Base-by-base conservation (phyloP, 2,113 vertebrate genomes). In the Oreochromis spilurus region DNA sequence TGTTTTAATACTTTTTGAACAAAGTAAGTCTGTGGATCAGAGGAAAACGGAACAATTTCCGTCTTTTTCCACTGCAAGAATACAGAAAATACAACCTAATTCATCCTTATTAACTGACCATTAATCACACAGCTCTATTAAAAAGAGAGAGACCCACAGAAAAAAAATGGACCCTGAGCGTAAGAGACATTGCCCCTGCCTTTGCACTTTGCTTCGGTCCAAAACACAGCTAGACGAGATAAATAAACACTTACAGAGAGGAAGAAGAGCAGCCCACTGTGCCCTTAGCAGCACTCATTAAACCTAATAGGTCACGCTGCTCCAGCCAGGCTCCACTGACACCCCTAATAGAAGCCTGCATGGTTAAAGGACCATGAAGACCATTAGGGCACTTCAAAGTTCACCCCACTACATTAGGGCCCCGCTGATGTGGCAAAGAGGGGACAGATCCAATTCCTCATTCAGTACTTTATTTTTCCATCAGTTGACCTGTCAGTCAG, bases 301-400 rank as follows among this genome's bases (percentile, higher is more conserved):
- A 94, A 93, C 78, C 91, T 93, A 94, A 95, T 94, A 86, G 95
- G 94, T 95, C 93, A 95, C 90, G 84, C 90, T 92, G 94, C 90
- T 94, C 90, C 85, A 93, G 91, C 93, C 91, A 92, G 95, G 93
- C 95, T 95, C 90, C 92, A 93, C 87, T 92, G 94, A 93, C 94
- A 94, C 88, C 92, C 93, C 89, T 95, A 95, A 95, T 95, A 94
- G 92, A 94, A 87, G 89, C 78, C 93, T 88, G 91, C 88, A 90
- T 62, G 91, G 93, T 95, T 92, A 94, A 87, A 82, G 91, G 92
- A 95, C 93, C 94, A 94, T 95, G 93, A 94, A 92, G 94, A 94
- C 95, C 93, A 95, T 95, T 96, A 96, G 91, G 94, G 88, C 87
- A 95, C 96, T 95, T 96, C 95, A 96, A 96, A 96, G 95, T 95